Base-by-base conservation (phyloP, 1,140 invertebrate genomes). In the Drosophila sechellia region DNA sequence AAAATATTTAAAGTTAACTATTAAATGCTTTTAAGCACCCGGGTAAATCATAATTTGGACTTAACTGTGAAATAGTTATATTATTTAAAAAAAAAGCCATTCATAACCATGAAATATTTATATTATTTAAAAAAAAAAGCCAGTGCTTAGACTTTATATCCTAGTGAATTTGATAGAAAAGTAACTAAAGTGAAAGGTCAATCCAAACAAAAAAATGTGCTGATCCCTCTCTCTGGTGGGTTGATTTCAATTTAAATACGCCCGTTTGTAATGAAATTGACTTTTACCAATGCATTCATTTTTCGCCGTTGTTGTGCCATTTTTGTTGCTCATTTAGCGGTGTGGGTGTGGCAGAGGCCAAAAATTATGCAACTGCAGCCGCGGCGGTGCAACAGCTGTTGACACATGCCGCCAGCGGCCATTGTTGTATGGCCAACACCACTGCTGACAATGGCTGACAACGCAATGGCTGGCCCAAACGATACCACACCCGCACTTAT, bases 221-320 rank as follows among this genome's bases (percentile, higher is more conserved):
- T n/a, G 17, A 11, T 22, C 45, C 12, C 25, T 22, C 22, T 39
- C 25, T 22, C 22, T 39, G 40, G 20, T 13, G 77, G 65, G 58
- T 80, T 84, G 63, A 77, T 86, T 85, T 77, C 78, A 86, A 81
- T 85, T 81, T 65, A 81, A 85, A 85, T 70, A 12, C 64, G 53
- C 64, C 35, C 55, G 50, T 49, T 83, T 87, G 79, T 72, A 87
- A 86, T 86, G 79, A 73, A 87, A 86, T 86, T 86, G 83, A 86
- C 83, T 87, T 87, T 85, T 78, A 34, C 53, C 69, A 71, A 57
- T 48, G 52, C 56, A 42, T 59, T 55, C 45, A 45, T 45, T 54
- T 68, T 55, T 35, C 42, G 74, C 15, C 27, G 42, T 15, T 42
- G 22, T 43, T 43, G 53, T 43, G 49, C 40, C 59, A 43, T 12